These are phyloP conservation scores for Pagetopsis macropterus DNA, from an alignment of 2,797 vertebrate genomes.

Conservation along the genomic window DNA sequence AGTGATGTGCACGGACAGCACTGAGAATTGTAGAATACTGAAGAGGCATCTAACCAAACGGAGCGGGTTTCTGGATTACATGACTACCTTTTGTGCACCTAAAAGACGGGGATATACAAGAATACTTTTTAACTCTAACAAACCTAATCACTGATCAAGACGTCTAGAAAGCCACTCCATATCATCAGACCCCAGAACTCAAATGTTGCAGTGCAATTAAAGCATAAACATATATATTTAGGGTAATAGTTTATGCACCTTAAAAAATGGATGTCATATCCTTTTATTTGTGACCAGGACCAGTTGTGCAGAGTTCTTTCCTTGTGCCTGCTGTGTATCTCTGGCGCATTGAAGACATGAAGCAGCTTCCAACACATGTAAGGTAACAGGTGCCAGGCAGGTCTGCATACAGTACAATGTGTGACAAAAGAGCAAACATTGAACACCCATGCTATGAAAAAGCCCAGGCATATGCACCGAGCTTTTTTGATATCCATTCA, in stretches of 20 bases:
- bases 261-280: background rate
- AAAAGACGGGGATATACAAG: conserved; percentile 27
- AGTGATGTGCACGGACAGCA: conserved; percentile 82
- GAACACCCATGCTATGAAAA: conserved; percentile 16
- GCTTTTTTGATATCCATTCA: conserved; percentile 20
- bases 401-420: conserved; percentile 5
- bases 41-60: conserved; percentile 57
- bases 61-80: conserved; percentile 42
- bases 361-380: conserved; percentile 3
- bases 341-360: background rate
- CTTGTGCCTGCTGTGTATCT: background rate
- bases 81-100: conserved; percentile 30
- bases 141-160: background rate
- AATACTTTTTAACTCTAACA: conserved; percentile 2
- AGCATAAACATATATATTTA: background rate
- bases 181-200: conserved; percentile 4
- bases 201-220: background rate
- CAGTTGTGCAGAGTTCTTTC: background rate
- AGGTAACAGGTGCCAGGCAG: conserved; percentile 16
- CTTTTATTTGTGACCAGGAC: background rate
- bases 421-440: conserved; percentile 17
- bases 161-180: background rate
- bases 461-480: conserved; percentile 12
- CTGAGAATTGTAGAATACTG: conserved; percentile 70
- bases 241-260: background rate